Percentiles rank a stretch among this genome's conserved stretches.
Evolutionary conservation across 2,888 invertebrate genomes (phyloP).

Genomic region (Drosophila siamana): DNA sequence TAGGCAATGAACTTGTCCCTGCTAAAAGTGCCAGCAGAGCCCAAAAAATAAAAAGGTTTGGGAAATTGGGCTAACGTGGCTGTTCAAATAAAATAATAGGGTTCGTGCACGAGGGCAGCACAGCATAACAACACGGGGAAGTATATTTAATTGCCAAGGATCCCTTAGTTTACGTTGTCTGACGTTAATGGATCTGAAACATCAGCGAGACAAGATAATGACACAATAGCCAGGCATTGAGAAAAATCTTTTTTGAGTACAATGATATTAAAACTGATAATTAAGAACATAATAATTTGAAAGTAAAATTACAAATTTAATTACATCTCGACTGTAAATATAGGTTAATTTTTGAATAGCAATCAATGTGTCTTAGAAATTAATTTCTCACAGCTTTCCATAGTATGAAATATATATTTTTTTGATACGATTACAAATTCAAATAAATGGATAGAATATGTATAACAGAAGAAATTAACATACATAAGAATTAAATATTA

Average conservation of each 20-base stretch:
- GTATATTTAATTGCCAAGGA: conserved; percentile 4
- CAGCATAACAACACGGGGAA: background rate
- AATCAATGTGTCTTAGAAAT: no score
- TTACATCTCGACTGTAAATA: no score
- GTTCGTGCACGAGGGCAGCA: conserved; percentile 5
- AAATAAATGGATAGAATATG: no score
- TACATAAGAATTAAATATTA: no score
- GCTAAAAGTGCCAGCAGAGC: conserved; percentile 7
- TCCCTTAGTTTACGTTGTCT: conserved; percentile 9
- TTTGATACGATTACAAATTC: no score
- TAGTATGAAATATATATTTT: no score
- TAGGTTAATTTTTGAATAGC: no score
- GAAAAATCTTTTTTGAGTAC: background rate
- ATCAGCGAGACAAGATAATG: background rate
- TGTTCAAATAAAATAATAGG: conserved; percentile 14
- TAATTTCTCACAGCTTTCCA: no score
- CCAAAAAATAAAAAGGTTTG: background rate
- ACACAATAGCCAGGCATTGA: background rate
- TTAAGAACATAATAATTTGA: background rate
- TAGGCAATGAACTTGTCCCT: conserved; percentile 49
- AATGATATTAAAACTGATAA: background rate
- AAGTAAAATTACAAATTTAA: no score
- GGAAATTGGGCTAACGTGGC: conserved; percentile 2
- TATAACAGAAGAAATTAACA: no score
- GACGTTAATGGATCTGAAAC: conserved; percentile 23